These are phyloP conservation scores for Aurelia aurita complex sp. Pacific DNA, from an alignment of 30 jellyfish, hydroid and myxozoan species.

Conservation along the genomic window DNA sequence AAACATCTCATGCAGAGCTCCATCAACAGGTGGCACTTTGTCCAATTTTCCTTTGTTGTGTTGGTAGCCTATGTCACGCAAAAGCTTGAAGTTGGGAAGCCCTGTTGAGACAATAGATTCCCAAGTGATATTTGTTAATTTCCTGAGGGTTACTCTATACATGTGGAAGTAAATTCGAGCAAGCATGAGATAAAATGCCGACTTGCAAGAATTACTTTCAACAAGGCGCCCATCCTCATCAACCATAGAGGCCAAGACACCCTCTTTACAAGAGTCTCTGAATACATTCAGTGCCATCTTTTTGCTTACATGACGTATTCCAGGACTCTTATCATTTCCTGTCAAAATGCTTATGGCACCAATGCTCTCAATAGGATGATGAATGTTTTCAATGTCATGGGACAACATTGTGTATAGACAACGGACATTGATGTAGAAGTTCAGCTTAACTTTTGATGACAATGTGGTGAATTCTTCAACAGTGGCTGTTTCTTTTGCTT, in stretches of 20 bases:
- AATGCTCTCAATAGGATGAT: slow-evolving; percentile 18
- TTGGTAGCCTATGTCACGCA: slow-evolving; percentile 31
- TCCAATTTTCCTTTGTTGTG: slow-evolving; percentile 16
- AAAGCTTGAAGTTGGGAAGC: neutral
- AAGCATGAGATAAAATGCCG: neutral
- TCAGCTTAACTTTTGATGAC: no score
- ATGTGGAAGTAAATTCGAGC: slow-evolving; percentile 19
- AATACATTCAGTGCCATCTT: slow-evolving; percentile 15
- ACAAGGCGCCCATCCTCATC: neutral
- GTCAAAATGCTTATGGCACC: slow-evolving; percentile 51
- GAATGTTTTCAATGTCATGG: neutral
- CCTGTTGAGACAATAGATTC: slow-evolving; percentile 4
- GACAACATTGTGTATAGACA: neutral
- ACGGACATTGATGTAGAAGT: no score
- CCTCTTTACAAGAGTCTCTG: slow-evolving; percentile 28
- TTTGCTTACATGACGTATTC: slow-evolving; percentile 29
- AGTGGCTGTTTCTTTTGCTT: no score
- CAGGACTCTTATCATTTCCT: slow-evolving; percentile 59
- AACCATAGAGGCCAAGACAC: slow-evolving; percentile 2
- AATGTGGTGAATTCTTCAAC: no score
- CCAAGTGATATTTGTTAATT: slow-evolving; percentile 4
- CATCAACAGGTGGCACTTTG: slow-evolving; percentile 45
- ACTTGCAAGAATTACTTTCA: neutral
- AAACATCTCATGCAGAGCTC: slow-evolving; percentile 27
- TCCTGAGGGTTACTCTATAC: slow-evolving; percentile 6